These are phyloP conservation scores for Festucalex cinctus DNA, from an alignment of 2,113 vertebrate species.

Conservation along the genomic window DNA sequence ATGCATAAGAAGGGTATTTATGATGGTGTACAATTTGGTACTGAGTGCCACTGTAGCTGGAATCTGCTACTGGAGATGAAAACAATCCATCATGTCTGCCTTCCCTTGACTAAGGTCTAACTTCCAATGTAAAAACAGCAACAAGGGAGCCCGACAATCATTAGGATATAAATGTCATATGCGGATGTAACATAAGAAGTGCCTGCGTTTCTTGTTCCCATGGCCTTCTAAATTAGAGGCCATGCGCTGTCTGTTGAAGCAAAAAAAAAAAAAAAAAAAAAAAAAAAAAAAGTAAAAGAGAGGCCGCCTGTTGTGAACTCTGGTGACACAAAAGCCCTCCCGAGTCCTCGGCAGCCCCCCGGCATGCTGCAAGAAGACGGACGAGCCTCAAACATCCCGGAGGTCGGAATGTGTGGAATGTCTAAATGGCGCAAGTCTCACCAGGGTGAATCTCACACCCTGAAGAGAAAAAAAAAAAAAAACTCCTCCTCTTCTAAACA, in stretches of 20 bases:
- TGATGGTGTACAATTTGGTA: too few species aligned
- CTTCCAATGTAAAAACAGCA: slow-evolving; percentile 14
- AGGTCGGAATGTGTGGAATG: slow-evolving; percentile 76
- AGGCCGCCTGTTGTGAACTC: slow-evolving; percentile 35
- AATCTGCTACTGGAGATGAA: background rate
- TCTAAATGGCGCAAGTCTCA: slow-evolving; percentile 61
- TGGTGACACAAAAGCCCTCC: slow-evolving; percentile 48
- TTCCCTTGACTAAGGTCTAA: background rate
- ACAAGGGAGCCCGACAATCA: slow-evolving; percentile 4
- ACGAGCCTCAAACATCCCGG: slow-evolving; percentile 56
- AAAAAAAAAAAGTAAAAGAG: slow-evolving; percentile 2
- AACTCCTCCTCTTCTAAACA: slow-evolving; percentile 23
- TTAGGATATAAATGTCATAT: slow-evolving; percentile 40
- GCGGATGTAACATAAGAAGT: slow-evolving; percentile 50
- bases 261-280: background rate
- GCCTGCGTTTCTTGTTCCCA: slow-evolving; percentile 59
- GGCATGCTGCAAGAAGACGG: slow-evolving; percentile 45
- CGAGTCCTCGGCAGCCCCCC: slow-evolving; percentile 52
- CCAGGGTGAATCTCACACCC: slow-evolving; percentile 70
- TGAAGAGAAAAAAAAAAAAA: slow-evolving; percentile 27
- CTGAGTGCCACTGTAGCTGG: background rate
- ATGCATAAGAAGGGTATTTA: too few species aligned
- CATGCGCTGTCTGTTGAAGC: slow-evolving; percentile 50
- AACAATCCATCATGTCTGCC: background rate
- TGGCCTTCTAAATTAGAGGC: slow-evolving; percentile 68